Conservation (phyloP, 1,140 invertebrate genomes). For the Schlechtendalia chinensis region DNA sequence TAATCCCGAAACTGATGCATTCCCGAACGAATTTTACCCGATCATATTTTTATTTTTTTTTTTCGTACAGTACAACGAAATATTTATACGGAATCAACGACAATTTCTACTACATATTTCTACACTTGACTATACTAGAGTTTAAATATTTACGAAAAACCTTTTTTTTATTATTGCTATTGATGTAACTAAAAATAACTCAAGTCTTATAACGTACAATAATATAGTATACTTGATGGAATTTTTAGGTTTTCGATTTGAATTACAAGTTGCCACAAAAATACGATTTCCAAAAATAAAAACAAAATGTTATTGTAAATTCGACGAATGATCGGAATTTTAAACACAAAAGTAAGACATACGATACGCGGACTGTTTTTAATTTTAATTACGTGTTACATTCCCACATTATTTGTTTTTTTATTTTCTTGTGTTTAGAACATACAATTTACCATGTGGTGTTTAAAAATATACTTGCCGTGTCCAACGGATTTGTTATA, state of each 20-base stretch:
- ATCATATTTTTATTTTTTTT: background rate
- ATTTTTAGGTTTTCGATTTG: no score
- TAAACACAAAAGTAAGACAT: background rate
- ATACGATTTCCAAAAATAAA: no score
- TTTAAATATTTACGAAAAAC: no score
- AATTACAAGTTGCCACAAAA: no score
- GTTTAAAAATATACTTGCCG: constrained; percentile 4
- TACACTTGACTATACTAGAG: no score
- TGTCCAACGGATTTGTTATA: background rate
- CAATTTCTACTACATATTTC: background rate
- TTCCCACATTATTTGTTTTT: background rate
- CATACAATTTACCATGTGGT: background rate
- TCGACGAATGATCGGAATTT: no score
- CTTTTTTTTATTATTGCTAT: no score
- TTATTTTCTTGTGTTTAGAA: background rate
- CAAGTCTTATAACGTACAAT: no score
- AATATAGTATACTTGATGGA: no score
- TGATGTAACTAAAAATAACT: no score
- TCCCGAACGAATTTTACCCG: background rate
- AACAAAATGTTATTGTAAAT: no score
- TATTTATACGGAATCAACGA: background rate
- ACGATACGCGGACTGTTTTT: background rate
- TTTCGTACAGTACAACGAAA: no score
- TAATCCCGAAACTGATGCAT: background rate
- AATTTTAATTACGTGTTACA: background rate